These are phyloP conservation scores for Hemithea aestivaria DNA, from an alignment of 2,888 invertebrate species.

Conservation along the genomic window DNA sequence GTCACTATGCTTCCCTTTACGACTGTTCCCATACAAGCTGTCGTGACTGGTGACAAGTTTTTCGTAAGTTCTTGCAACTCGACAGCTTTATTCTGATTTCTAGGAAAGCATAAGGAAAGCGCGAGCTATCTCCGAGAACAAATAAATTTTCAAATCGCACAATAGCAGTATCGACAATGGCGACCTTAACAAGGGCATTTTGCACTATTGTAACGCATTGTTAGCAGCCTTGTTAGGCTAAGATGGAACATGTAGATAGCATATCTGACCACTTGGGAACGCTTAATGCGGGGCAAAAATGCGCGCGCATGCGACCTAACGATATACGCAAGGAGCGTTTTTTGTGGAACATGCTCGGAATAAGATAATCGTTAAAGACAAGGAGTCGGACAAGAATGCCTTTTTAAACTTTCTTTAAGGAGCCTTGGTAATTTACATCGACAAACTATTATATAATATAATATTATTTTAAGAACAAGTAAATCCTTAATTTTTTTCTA, in stretches of 20 bases:
- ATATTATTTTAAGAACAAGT: too few species aligned
- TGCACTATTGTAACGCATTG: conserved; percentile 22
- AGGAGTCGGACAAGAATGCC: not conserved
- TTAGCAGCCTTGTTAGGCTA: conserved; percentile 23
- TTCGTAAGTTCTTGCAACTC: too few species aligned
- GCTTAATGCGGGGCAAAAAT: conserved; percentile 23
- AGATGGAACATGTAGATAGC: conserved; percentile 26
- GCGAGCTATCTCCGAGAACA: conserved; percentile 10
- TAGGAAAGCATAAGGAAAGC: conserved; percentile 3
- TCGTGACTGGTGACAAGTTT: too few species aligned
- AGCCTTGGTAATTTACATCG: too few species aligned
- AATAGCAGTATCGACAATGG: conserved; percentile 20
- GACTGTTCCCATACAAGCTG: too few species aligned
- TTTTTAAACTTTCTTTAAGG: too few species aligned
- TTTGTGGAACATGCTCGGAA: not conserved
- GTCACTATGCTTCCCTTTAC: too few species aligned
- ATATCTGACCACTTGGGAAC: conserved; percentile 18
- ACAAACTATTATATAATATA: too few species aligned
- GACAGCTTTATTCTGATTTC: not conserved
- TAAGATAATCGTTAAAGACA: not conserved
- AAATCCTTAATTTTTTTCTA: too few species aligned
- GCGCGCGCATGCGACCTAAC: conserved; percentile 12
- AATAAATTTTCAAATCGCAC: conserved; percentile 26
- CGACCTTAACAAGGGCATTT: conserved; percentile 26
- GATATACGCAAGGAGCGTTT: conserved; percentile 11